Percentiles rank a stretch among this genome's conserved stretches.
Conservation (phyloP, 1,140 invertebrate genomes). For the Euwallacea fornicatus region DNA sequence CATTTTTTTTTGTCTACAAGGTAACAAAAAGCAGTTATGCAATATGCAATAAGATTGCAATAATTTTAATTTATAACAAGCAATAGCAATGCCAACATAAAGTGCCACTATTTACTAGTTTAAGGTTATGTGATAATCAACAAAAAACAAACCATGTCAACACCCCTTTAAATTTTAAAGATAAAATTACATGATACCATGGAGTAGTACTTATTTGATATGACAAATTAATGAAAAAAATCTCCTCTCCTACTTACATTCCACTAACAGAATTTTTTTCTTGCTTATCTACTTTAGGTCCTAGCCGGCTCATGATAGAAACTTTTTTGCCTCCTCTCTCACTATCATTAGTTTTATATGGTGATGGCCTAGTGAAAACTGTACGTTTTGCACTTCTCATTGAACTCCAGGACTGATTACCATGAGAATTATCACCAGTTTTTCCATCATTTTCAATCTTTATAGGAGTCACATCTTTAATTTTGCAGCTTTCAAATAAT, state of each 20-base stretch:
- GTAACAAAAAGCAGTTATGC: too few relatives aligned
- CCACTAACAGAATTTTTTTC: constrained; percentile 3
- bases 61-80: neutral
- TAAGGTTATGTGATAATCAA: too few relatives aligned
- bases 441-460: constrained; percentile 19
- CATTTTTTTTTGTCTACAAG: neutral
- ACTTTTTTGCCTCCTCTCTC: constrained; percentile 12
- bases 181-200: too few relatives aligned
- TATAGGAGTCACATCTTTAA: constrained; percentile 31
- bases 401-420: constrained; percentile 27
- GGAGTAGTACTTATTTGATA: neutral
- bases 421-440: constrained; percentile 12
- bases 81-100: too few relatives aligned
- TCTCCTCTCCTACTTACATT: neutral
- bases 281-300: constrained; percentile 8
- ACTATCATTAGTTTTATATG: constrained; percentile 28
- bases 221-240: neutral
- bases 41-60: neutral
- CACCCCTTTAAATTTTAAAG: too few relatives aligned
- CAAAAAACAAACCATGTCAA: too few relatives aligned
- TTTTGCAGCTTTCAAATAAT: constrained; percentile 29
- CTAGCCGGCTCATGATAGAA: constrained; percentile 24
- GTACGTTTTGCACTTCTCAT: constrained; percentile 41
- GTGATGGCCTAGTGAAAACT: constrained; percentile 35
- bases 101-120: too few relatives aligned